A percentile compares a stretch with the other conserved stretches of the same genome.
phyloP scores from a whole-genome alignment of 92 coral and sea anemone genomes.

The Epizoanthus rinbou region DNA sequence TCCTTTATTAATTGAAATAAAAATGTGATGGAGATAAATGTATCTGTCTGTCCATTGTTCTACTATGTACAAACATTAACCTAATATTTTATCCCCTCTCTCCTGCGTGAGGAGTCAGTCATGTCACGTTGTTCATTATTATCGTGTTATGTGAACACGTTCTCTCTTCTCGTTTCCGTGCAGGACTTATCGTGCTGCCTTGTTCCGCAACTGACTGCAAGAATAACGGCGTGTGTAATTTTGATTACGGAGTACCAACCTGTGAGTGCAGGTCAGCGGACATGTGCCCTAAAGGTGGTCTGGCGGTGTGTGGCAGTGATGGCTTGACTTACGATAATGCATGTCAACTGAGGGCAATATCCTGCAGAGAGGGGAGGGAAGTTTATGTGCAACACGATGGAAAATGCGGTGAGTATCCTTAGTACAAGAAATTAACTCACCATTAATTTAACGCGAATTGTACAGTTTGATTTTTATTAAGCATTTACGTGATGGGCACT shows the following conservation, averaged over 20 bases:
- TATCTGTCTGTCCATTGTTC: not conserved
- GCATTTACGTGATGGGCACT: no score
- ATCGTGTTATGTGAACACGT: no score
- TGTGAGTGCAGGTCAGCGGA: slow-evolving; percentile 74
- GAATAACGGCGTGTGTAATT: slow-evolving; percentile 80
- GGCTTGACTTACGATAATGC: slow-evolving; percentile 75
- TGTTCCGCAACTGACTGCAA: slow-evolving; percentile 82
- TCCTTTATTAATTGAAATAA: no score
- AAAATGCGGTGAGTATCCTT: slow-evolving; percentile 73
- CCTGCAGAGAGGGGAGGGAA: slow-evolving; percentile 70
- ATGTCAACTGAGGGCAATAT: slow-evolving; percentile 80
- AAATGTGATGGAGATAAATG: no score
- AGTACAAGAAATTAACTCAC: not conserved
- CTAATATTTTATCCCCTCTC: no score
- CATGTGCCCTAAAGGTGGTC: slow-evolving; percentile 66
- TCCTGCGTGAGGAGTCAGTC: no score
- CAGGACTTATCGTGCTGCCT: slow-evolving; percentile 82
- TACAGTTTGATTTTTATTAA: no score
- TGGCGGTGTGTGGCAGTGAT: slow-evolving; percentile 92
- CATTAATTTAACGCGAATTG: no score
- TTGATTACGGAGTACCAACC: slow-evolving; percentile 67
- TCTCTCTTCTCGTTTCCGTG: not conserved
- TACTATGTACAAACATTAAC: not conserved
- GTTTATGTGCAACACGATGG: slow-evolving; percentile 74
- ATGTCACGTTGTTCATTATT: no score